phyloP scores from a whole-genome alignment of 1,140 invertebrate genomes.

The Drosophila willistoni region DNA sequence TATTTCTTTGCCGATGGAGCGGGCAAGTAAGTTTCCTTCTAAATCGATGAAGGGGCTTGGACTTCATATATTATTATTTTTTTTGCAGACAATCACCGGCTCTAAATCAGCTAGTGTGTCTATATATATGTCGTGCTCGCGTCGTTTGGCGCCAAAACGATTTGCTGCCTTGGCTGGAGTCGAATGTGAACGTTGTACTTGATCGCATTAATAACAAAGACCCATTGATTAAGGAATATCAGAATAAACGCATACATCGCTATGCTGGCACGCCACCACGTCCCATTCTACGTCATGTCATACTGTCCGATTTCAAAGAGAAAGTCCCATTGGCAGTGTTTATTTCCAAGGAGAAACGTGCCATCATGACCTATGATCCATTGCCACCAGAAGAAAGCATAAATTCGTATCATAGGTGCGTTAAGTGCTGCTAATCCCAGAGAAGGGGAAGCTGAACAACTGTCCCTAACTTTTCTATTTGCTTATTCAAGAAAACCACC shows the following conservation, averaged over 20 bases:
- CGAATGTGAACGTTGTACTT: slow-evolving; percentile 87
- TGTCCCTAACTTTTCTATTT: neutral
- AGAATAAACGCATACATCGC: slow-evolving; percentile 85
- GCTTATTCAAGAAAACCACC: slow-evolving; percentile 70
- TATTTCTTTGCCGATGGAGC: slow-evolving; percentile 83
- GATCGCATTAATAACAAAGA: slow-evolving; percentile 88
- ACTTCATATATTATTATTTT: neutral
- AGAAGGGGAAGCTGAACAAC: neutral
- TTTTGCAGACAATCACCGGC: slow-evolving; percentile 86
- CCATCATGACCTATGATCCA: slow-evolving; percentile 92
- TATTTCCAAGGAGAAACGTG: slow-evolving; percentile 83
- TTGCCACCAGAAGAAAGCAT: slow-evolving; percentile 91
- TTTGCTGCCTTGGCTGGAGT: slow-evolving; percentile 91
- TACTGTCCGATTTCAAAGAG: slow-evolving; percentile 92
- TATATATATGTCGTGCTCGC: slow-evolving; percentile 90
- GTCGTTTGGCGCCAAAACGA: slow-evolving; percentile 92
- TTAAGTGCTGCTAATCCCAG: neutral
- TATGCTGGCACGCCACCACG: slow-evolving; percentile 85
- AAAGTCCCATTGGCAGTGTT: slow-evolving; percentile 79
- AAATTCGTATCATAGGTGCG: slow-evolving; percentile 86
- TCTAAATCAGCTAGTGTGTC: slow-evolving; percentile 88
- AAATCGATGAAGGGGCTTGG: too few relatives aligned
- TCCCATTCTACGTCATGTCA: slow-evolving; percentile 91
- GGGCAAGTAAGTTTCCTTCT: slow-evolving; percentile 57
- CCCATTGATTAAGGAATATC: slow-evolving; percentile 86